Conservation (phyloP, 1,140 invertebrate genomes). For the Eueides isabella region DNA sequence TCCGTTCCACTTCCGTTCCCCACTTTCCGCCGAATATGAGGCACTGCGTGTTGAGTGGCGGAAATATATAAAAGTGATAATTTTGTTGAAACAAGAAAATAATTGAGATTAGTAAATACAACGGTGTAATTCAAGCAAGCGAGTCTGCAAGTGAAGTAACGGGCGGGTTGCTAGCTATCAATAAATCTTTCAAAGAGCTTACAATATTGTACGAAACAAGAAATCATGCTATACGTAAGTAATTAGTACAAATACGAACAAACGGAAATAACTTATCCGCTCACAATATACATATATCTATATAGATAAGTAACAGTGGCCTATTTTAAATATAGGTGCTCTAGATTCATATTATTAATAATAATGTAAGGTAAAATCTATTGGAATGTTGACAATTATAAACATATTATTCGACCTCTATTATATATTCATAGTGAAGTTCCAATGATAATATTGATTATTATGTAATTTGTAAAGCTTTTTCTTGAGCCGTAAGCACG, state of each 20-base stretch:
- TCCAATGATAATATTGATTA: background rate
- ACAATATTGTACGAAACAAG: background rate
- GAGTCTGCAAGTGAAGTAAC: too few relatives aligned
- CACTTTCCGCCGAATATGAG: too few relatives aligned
- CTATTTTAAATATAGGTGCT: slow-evolving; percentile 8
- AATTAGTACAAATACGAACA: background rate
- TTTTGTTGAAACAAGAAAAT: too few relatives aligned
- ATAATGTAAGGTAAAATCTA: background rate
- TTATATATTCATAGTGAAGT: background rate
- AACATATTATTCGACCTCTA: background rate
- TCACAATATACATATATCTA: background rate
- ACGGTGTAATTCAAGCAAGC: too few relatives aligned
- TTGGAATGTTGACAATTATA: slow-evolving; percentile 4
- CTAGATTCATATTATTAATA: slow-evolving; percentile 9
- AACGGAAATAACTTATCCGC: background rate
- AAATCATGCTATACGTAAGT: background rate
- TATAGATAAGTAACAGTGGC: background rate
- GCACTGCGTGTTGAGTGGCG: too few relatives aligned
- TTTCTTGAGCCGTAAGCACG: too few relatives aligned
- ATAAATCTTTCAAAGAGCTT: too few relatives aligned
- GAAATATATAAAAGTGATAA: too few relatives aligned
- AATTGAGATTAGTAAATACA: too few relatives aligned
- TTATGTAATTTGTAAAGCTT: background rate
- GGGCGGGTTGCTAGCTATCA: too few relatives aligned
- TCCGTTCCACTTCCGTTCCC: too few relatives aligned